Evolutionary conservation across 2,113 vertebrate species (phyloP), one percentile per base, ranked within the genome.

Genomic region (Alligator sinensis): DNA sequence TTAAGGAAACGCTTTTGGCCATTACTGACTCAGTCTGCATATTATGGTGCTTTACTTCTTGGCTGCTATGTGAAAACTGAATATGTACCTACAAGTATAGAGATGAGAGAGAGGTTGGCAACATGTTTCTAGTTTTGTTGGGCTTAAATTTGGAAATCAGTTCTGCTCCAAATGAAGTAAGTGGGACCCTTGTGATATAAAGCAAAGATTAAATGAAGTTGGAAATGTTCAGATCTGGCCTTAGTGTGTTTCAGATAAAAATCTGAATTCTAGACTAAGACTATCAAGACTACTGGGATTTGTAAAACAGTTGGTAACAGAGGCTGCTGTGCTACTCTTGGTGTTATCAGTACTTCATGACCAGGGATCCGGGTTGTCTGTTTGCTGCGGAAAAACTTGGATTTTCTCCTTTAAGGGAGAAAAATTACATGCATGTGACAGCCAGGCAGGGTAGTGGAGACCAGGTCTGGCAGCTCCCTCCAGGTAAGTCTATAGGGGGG

Each of bases 21-120:
- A 4, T 83, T 55, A 81, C 27, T 80, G 63, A 59, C 4, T 3
- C 88, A 86, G 9, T 34, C 89, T 93, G 82, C 77, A 62, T 89
- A 80, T 47, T 94, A 84, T 95, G 93, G 86, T 86, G 70, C 24
- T 82, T 70, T n/a, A 27, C 34, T 74, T 92, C 78, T 90, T 82
- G 61, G 34, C 75, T 91, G 30, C n/a, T 85, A 60, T 92, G 34
- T 92, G 59, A 77, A 88, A 90, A 92, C 13, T 21, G 76, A 93
- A 38, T 80, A n/a, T 47, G 80, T 84, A 27, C 2, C 9, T 75
- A 25, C 15, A 84, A 3, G 4, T 66, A 82, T 91, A 75, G 84
- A 86, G 30, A 68, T 84, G 76, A 89, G 75, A 57, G 22, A 91
- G 80, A 70, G 21, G 3, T 88, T 87, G 91, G n/a, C 91, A 90